Percentiles rank a stretch among this genome's conserved stretches.
Conservation (phyloP, 2,797 vertebrate genomes). For the Labroides dimidiatus region DNA sequence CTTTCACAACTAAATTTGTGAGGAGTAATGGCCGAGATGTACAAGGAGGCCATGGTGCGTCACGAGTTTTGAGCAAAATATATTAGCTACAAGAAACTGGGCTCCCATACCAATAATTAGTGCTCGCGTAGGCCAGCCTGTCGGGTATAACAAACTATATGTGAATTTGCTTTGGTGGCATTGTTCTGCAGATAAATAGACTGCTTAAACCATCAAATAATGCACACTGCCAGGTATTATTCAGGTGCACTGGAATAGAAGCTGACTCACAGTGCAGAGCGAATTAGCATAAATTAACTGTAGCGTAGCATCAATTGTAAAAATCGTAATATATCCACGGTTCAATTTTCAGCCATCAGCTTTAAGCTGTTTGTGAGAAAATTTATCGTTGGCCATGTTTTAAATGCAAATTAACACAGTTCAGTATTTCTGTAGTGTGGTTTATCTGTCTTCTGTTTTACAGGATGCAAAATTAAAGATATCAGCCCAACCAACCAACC, state of each 20-base stretch:
- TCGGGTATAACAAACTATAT: conserved; percentile 35
- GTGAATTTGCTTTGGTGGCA: conserved; percentile 9
- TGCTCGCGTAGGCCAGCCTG: conserved; percentile 25
- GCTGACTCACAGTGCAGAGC: background rate
- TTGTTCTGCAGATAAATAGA: conserved; percentile 23
- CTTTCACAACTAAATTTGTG: conserved; percentile 70
- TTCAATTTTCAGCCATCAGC: background rate
- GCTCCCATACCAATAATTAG: conserved; percentile 43
- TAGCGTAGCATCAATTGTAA: background rate
- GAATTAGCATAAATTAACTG: background rate
- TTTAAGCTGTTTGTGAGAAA: background rate
- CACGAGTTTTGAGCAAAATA: conserved; percentile 45
- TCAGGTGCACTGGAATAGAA: conserved; percentile 4
- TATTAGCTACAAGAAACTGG: conserved; percentile 43
- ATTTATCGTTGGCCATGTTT: background rate
- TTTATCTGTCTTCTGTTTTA: background rate
- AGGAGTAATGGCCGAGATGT: conserved; percentile 62
- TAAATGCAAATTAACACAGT: background rate
- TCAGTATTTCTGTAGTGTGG: background rate
- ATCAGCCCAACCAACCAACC: too few species aligned
- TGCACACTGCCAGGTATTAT: conserved; percentile 5
- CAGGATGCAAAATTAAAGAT: too few species aligned
- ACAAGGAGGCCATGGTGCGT: conserved; percentile 35
- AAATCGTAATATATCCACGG: background rate
- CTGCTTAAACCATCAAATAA: conserved; percentile 9